phyloP scores from a whole-genome alignment of 1,140 invertebrate species.

The Portunus trituberculatus region DNA sequence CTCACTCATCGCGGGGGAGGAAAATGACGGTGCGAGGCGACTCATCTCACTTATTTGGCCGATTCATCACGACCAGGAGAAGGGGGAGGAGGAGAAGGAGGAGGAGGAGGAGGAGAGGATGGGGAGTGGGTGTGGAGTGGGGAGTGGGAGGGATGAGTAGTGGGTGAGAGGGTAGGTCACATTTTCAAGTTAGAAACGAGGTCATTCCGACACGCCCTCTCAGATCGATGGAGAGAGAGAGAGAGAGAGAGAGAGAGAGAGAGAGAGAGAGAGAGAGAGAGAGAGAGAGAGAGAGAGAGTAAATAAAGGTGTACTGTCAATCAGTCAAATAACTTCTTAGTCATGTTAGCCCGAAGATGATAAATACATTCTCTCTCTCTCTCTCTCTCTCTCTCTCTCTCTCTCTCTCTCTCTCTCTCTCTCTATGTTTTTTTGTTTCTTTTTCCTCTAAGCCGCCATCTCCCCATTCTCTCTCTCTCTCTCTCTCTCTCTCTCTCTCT shows the following conservation, averaged over 20 bases:
- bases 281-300: slow-evolving; percentile 2
- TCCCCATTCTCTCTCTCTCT: background rate
- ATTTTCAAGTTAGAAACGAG: background rate
- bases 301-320: background rate
- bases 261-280: slow-evolving; percentile 29
- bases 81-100: background rate
- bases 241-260: slow-evolving; percentile 20
- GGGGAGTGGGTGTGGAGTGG: background rate
- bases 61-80: background rate
- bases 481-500: background rate
- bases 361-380: background rate
- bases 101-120: background rate
- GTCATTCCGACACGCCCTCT: background rate
- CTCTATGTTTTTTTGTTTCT: too few relatives aligned
- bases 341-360: background rate
- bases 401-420: too few relatives aligned
- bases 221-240: background rate
- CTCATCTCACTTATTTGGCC: background rate
- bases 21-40: background rate
- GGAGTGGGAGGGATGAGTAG: background rate
- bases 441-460: too few relatives aligned
- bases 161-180: background rate
- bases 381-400: too few relatives aligned
- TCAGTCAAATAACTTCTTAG: background rate
- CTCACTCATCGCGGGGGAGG: background rate